These are phyloP conservation scores for Brachionus angularis DNA, from an alignment of 1,140 invertebrate genomes.

Conservation along the genomic window DNA sequence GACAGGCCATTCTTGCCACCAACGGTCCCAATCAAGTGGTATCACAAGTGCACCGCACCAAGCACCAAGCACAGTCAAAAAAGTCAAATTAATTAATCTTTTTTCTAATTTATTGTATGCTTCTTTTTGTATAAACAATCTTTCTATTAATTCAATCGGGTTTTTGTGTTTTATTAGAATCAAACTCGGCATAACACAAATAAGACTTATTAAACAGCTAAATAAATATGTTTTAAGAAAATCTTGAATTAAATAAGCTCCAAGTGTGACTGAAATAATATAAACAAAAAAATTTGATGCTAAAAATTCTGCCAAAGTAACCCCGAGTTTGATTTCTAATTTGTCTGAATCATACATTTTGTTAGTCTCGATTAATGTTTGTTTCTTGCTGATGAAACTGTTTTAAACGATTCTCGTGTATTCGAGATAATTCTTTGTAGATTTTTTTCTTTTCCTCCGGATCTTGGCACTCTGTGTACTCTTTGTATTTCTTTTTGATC, in stretches of 20 bases:
- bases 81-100: background rate
- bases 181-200: background rate
- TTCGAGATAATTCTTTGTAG: constrained; percentile 4
- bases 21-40: constrained; percentile 33
- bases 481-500: constrained; percentile 6
- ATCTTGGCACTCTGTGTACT: constrained; percentile 20
- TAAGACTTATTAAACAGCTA: background rate
- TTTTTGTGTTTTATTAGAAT: background rate
- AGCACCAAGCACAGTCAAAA: background rate
- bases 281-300: background rate
- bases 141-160: background rate
- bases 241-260: constrained; percentile 29
- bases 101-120: background rate
- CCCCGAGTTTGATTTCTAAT: background rate
- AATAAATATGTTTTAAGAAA: background rate
- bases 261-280: constrained; percentile 16
- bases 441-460: constrained; percentile 7
- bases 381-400: background rate
- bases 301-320: constrained; percentile 2
- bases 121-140: constrained; percentile 9
- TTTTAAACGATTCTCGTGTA: constrained; percentile 16
- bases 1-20: constrained; percentile 40
- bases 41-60: constrained; percentile 28
- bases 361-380: background rate
- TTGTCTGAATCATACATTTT: constrained; percentile 11